Evolutionary conservation across 1,140 invertebrate genomes (phyloP), one percentile per base, ranked within the genome.

Genomic region (Eciton burchellii): DNA sequence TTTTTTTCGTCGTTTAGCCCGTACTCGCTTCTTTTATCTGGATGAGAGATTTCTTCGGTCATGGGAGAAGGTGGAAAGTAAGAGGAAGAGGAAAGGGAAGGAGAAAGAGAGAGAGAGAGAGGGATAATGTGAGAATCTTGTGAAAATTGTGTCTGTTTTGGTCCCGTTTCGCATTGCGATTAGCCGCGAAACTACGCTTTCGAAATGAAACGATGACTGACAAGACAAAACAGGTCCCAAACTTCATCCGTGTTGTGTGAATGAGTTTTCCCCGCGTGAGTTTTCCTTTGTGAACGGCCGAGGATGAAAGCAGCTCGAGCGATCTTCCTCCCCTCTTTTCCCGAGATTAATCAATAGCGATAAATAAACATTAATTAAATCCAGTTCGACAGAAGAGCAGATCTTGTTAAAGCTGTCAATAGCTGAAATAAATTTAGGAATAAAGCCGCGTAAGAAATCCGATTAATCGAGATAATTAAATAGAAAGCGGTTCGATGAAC

Each of bases 101-200:
- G 12, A 66, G 74, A 82, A 52, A 60, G 19, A 45, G 56, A 56
- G 41, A 59, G 1, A 45, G 6, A 43, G 49, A 52, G 29, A 41
- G 45, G 60, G 1, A 71, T 0, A 71, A 45, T 66, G 72, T 87
- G 82, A 81, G 56, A 88, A 84, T 60, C 60, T 84, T 70, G 65
- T 81, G 77, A 82, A 82, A 86, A 85, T 87, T 76, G 60, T 84
- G 71, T 88, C 83, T 88, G 87, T 85, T 86, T 94, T 94, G 93
- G 93, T 94, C 93, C 93, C 93, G 92, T 93, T 93, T 92, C 92
- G 92, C 92, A 86, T 91, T 85, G 82, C 83, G 86, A 83, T 76
- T 76, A 74, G 82, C 63, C 84, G 91, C 92, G 92, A 94, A 92
- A 92, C 91, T 90, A 90, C 88, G 88, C 84, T 90, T 90, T 91